Evolutionary conservation across 2,797 vertebrate species (phyloP).

Genomic region (Sciaenops ocellatus): DNA sequence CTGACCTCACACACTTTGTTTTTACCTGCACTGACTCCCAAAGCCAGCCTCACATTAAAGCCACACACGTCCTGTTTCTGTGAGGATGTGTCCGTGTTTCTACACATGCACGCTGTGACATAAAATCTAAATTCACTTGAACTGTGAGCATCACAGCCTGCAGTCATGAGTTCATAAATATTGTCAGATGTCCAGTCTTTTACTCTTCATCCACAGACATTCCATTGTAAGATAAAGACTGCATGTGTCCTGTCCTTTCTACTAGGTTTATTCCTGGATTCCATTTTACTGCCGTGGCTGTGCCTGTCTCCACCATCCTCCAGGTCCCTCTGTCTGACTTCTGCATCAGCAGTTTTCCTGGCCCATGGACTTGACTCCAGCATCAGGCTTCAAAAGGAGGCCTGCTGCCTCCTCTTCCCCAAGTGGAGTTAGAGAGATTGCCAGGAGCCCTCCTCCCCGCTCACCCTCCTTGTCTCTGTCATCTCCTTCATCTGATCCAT

Average conservation of each 20-base stretch:
- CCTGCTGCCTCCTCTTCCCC: conserved; percentile 67
- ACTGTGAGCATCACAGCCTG: background rate
- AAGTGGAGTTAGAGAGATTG: conserved; percentile 60
- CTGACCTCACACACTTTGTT: too few relatives aligned
- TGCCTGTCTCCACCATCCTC: conserved; percentile 7
- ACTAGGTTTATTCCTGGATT: conserved; percentile 59
- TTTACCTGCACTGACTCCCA: too few relatives aligned
- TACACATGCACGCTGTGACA: too few relatives aligned
- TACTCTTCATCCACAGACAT: background rate
- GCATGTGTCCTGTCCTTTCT: conserved; percentile 37
- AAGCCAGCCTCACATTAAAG: too few relatives aligned
- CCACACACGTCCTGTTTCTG: too few relatives aligned
- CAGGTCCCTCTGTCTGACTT: conserved; percentile 26
- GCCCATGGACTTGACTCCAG: conserved; percentile 75
- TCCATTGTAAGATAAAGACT: conserved; percentile 1
- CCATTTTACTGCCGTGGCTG: conserved; percentile 21
- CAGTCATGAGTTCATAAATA: background rate
- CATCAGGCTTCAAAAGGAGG: conserved; percentile 77
- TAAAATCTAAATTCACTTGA: too few relatives aligned
- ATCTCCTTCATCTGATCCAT: conserved; percentile 79
- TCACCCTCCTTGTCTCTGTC: conserved; percentile 78
- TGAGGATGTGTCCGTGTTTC: too few relatives aligned
- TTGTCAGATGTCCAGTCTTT: background rate
- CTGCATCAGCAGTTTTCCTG: conserved; percentile 37
- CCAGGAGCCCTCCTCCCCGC: conserved; percentile 75